phyloP scores from a whole-genome alignment of 2,888 invertebrate genomes.

The Neoascia interrupta region DNA sequence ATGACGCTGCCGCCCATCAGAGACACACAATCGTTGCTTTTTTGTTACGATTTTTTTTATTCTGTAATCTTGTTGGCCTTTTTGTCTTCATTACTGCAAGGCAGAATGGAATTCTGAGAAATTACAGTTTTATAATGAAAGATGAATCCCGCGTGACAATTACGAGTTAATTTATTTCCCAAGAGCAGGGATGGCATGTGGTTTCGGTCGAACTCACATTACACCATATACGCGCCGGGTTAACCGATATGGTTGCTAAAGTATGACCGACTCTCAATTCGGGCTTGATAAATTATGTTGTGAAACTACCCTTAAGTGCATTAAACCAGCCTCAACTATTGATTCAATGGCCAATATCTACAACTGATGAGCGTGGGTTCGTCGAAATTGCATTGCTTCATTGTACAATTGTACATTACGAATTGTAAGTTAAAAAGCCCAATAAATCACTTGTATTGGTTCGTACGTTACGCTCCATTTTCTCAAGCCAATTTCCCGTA shows the following conservation, averaged over 20 bases:
- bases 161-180: constrained; percentile 61
- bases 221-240: no score
- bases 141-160: constrained; percentile 49
- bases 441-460: constrained; percentile 41
- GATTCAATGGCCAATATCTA: no score
- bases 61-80: no score
- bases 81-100: no score
- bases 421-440: neutral
- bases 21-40: neutral
- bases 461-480: constrained; percentile 48
- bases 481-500: constrained; percentile 43
- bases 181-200: constrained; percentile 9
- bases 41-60: neutral
- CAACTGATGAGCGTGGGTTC: no score
- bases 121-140: constrained; percentile 25
- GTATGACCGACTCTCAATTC: no score
- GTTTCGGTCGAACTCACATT: constrained; percentile 39
- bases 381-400: neutral
- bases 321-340: no score
- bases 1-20: constrained; percentile 25
- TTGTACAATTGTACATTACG: neutral
- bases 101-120: no score
- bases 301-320: neutral
- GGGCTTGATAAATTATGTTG: no score
- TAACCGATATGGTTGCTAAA: no score